Evolutionary conservation across 1,140 invertebrate species (phyloP), one percentile per base, ranked within the genome.

Genomic region (Megalonaias nervosa): DNA sequence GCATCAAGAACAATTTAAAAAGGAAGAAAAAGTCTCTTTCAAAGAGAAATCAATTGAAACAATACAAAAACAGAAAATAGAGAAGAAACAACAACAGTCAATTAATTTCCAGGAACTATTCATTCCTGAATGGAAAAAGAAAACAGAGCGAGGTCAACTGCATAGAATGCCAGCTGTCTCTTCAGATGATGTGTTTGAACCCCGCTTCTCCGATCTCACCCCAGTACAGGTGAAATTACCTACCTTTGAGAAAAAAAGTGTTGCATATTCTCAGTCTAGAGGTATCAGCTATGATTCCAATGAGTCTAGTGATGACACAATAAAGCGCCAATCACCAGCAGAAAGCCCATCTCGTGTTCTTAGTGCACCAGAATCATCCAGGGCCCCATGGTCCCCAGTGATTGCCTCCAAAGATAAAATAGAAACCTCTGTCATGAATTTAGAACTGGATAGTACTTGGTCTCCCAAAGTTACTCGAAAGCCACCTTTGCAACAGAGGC

Each of bases 61-160:
- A 57, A 75, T 75, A 48, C 67, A 60, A 71, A 70, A 70, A 65
- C 61, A 38, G 74, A 82, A 71, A 75, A 11, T 48, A 48, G 6
- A 48, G 38, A 48, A 48, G 6, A 48, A 48, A 48, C 38, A 9
- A 48, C 38, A 48, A 11, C 38, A 48, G 4, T 48, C 38, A 62
- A 67, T 77, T 19, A 83, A 83, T 75, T 82, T 81, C 74, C 82
- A 81, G 57, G 80, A 85, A 71, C 80, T 85, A 68, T 74, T 82
- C 59, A 82, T 85, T 79, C 82, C 84, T 64, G 75, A 79, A 31
- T 80, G 72, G 77, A 77, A 71, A 62, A 80, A 79, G 59, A 59
- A 73, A 16, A 23, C 70, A 23, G 71, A 82, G 38, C 66, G 72
- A 61, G 65, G 61, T 58, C 67, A 74, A 60, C 26, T 75, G n/a